A percentile compares a stretch with the other conserved stretches of the same genome.
These are phyloP conservation scores for Anomalospiza imberbis DNA, from an alignment of 2,797 vertebrate genomes.

Conservation along the genomic window DNA sequence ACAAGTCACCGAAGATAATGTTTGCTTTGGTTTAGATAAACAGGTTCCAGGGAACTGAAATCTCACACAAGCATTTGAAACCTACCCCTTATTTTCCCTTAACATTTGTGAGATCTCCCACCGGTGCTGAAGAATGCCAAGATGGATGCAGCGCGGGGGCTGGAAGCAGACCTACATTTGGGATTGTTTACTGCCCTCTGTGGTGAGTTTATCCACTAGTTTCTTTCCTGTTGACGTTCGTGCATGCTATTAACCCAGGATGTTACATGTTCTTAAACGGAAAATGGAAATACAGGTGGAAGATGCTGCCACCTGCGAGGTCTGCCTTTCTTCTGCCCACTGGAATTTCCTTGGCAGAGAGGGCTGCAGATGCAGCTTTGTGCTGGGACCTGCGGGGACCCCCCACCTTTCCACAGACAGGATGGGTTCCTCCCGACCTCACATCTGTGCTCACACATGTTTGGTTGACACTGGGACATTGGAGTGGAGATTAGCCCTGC, in stretches of 20 bases:
- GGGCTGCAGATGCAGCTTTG: not conserved
- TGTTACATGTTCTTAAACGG: slow-evolving; percentile 2
- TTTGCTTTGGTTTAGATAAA: slow-evolving; percentile 64
- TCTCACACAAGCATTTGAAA: slow-evolving; percentile 48
- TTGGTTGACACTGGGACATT: rapidly evolving
- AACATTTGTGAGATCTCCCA: slow-evolving; percentile 64
- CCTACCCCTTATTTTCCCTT: slow-evolving; percentile 35
- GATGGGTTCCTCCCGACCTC: not conserved
- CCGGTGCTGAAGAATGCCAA: slow-evolving; percentile 53
- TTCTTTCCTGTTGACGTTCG: slow-evolving; percentile 57
- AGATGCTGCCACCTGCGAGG: not conserved
- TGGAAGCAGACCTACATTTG: slow-evolving; percentile 42
- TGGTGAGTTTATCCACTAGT: slow-evolving; percentile 54
- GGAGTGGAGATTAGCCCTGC: not conserved
- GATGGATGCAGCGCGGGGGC: not conserved
- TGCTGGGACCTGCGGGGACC: not conserved
- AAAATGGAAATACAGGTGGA: not conserved
- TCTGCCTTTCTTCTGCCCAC: not conserved
- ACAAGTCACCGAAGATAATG: slow-evolving; percentile 47
- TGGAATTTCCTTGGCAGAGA: not conserved
- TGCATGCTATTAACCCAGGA: slow-evolving; percentile 21
- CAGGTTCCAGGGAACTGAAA: slow-evolving; percentile 48
- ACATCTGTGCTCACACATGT: not conserved
- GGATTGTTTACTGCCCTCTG: slow-evolving; percentile 42
- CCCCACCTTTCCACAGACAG: not conserved